phyloP scores from a whole-genome alignment of 2,113 vertebrate species.

The Climacteris rufus region DNA sequence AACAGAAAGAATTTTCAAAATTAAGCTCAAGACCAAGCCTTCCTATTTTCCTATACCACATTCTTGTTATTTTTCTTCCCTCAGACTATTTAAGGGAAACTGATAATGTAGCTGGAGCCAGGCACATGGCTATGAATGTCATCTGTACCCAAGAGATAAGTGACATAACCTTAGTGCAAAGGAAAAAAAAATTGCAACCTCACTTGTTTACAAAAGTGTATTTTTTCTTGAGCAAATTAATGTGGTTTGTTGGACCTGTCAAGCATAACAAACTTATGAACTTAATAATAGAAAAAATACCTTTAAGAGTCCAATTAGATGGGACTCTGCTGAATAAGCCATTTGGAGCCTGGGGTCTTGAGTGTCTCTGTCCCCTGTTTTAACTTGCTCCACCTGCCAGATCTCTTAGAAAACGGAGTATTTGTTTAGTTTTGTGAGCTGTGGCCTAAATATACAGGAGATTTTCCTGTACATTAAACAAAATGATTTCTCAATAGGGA shows the following conservation, averaged over 20 bases:
- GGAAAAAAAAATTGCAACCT: background rate
- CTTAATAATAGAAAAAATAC: background rate
- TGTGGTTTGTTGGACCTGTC: background rate
- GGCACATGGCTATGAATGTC: background rate
- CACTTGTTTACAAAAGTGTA: background rate
- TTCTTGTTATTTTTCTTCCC: background rate
- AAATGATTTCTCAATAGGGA: background rate
- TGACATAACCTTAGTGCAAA: background rate
- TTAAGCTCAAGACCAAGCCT: background rate
- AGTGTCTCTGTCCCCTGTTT: background rate
- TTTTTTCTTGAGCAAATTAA: background rate
- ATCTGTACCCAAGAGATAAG: slow-evolving; percentile 54
- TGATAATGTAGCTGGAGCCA: background rate
- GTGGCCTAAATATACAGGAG: background rate
- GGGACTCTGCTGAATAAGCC: background rate
- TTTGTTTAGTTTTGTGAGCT: background rate
- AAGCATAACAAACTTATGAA: background rate
- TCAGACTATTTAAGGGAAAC: background rate
- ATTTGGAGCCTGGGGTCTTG: background rate
- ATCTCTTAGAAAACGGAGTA: background rate
- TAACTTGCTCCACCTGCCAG: background rate
- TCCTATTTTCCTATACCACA: background rate
- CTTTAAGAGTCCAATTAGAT: background rate
- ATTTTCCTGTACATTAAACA: background rate
- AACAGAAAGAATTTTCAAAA: background rate